Percentiles rank a stretch among this genome's conserved stretches.
Conservation (phyloP, 2,888 invertebrate species). For the Sipunculus nudus region DNA sequence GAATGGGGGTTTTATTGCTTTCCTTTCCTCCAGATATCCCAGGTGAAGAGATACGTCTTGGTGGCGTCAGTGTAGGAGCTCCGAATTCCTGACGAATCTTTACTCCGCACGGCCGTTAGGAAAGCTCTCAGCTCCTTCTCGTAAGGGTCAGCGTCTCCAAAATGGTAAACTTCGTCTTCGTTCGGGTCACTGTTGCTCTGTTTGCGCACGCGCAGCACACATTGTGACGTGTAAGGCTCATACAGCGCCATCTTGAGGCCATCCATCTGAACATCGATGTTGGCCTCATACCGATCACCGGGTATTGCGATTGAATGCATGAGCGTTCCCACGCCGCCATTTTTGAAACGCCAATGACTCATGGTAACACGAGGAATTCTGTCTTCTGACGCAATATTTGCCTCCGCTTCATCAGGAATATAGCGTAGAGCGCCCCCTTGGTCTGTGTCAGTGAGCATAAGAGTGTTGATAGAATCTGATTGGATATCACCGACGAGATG, state of each 20-base stretch:
- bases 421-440: neutral
- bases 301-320: constrained; percentile 23
- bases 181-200: neutral
- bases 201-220: constrained; percentile 15
- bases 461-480: constrained; percentile 1
- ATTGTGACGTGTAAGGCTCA: constrained; percentile 19
- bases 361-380: constrained; percentile 20
- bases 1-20: too few species aligned
- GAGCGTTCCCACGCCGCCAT: constrained; percentile 18
- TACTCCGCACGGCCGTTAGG: constrained; percentile 14
- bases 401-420: constrained; percentile 1
- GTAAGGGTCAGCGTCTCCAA: constrained; percentile 23
- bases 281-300: constrained; percentile 19
- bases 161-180: constrained; percentile 6
- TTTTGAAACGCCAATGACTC: constrained; percentile 18
- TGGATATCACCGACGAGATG: constrained; percentile 22
- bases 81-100: neutral
- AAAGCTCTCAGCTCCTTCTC: constrained; percentile 11
- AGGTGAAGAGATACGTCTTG: constrained; percentile 22
- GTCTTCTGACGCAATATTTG: neutral
- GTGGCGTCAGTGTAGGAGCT: constrained; percentile 24
- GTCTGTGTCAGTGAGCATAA: constrained; percentile 5
- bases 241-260: constrained; percentile 17
- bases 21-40: constrained; percentile 14
- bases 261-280: constrained; percentile 21